Evolutionary conservation across 2,888 invertebrate species (phyloP), one percentile per base, ranked within the genome.

Genomic region (Entomobrya multifasciata): DNA sequence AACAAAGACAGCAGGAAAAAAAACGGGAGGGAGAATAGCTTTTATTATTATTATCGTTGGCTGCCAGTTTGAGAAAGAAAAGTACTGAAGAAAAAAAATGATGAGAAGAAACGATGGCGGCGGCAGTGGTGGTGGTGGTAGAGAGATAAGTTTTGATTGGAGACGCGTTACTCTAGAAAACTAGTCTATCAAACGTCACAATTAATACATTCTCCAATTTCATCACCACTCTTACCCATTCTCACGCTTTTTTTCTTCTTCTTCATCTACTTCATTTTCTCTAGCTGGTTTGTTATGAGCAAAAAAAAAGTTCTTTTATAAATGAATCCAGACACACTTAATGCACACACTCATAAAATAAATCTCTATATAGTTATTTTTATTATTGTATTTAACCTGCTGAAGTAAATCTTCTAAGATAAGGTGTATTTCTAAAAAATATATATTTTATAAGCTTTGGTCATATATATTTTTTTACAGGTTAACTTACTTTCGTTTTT

Each of bases 121-220:
- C 36, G 8, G n/a, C n/a, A n/a, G n/a, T n/a, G n/a, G n/a, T n/a
- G n/a, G n/a, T n/a, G n/a, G n/a, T 15, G 15, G 13, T 25, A 60
- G 11, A 27, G 60, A 60, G 27, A 60, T 25, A 60, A 60, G 60
- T 25, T 60, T 60, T 60, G 60, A 60, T 60, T 60, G 60, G 27
- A 60, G 60, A 60, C 60, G 15, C 60, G 60, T 27, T 60, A 27
- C 60, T 60, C 60, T 11, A 3, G 60, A 62, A n/a, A 62, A 27
- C 30, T 62, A 62, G 62, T 36, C 62, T 62, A 36, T 36, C 36
- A 62, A 62, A 62, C 36, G 36, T 62, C 62, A 36, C 62, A 62
- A 60, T 60, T 60, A 60, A 60, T 60, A 60, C 60, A 60, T 60
- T 60, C 60, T 1, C 60, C 62, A 62, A 11, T 62, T 41, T 44